Conservation (phyloP, 2,113 vertebrate species). For the Himantopus leucocephalus region DNA sequence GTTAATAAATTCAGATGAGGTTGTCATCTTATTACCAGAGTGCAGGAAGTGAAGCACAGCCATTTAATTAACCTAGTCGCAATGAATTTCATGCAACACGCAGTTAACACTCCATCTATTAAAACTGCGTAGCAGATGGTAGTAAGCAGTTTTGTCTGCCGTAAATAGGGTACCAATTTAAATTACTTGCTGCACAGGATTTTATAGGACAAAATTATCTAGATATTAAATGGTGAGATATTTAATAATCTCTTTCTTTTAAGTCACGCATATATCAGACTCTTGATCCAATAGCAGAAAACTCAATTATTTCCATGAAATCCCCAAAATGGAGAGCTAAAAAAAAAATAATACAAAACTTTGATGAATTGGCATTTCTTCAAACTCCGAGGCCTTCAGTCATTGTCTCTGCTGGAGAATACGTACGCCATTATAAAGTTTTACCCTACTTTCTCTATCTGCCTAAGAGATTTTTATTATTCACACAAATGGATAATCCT, state of each 20-base stretch:
- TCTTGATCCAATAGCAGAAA: not conserved
- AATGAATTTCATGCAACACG: constrained; percentile 70
- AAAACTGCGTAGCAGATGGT: constrained; percentile 67
- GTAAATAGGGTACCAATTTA: constrained; percentile 68
- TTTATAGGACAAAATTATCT: constrained; percentile 66
- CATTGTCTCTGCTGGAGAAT: not conserved
- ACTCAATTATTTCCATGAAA: constrained; percentile 21
- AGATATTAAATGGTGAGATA: constrained; percentile 49
- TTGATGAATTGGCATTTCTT: constrained; percentile 18
- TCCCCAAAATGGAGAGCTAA: not conserved
- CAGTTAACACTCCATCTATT: constrained; percentile 70
- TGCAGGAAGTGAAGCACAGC: constrained; percentile 67
- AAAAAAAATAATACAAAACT: not conserved
- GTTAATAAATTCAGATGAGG: constrained; percentile 74
- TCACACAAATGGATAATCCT: not conserved
- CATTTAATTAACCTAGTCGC: constrained; percentile 72
- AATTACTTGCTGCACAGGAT: constrained; percentile 55
- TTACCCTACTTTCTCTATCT: not conserved
- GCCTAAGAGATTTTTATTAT: not conserved
- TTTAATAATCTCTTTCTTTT: constrained; percentile 54
- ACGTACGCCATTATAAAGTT: not conserved
- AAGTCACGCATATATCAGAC: not conserved
- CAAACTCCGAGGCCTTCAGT: not conserved
- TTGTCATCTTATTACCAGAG: constrained; percentile 68
- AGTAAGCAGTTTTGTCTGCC: constrained; percentile 58